Conservation (phyloP, 2,113 vertebrate genomes). For the Castor canadensis region DNA sequence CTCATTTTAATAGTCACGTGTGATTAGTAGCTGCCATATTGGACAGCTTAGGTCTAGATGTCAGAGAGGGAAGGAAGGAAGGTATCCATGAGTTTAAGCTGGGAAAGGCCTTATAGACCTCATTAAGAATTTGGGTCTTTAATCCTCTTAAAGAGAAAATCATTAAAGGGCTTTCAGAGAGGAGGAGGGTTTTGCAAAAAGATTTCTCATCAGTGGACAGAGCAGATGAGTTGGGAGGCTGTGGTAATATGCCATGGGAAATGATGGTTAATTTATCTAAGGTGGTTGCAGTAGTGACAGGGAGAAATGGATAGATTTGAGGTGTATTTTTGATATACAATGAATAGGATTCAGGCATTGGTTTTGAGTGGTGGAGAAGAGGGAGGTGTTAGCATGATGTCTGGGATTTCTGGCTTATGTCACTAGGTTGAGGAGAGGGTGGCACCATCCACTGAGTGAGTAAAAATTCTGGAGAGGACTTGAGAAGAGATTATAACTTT, state of each 20-base stretch:
- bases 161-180: background rate
- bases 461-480: background rate
- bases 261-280: background rate
- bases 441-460: background rate
- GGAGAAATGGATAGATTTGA: background rate
- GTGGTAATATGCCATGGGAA: background rate
- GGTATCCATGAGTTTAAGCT: background rate
- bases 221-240: background rate
- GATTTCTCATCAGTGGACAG: background rate
- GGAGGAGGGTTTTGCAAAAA: constrained; percentile 2
- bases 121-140: background rate
- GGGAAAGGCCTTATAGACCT: background rate
- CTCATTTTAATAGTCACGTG: background rate
- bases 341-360: background rate
- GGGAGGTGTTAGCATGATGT: background rate
- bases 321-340: background rate
- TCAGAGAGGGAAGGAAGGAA: background rate
- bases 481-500: background rate
- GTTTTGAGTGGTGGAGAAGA: background rate
- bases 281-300: background rate
- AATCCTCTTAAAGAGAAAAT: background rate
- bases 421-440: background rate
- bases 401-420: background rate
- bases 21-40: background rate
- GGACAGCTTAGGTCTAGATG: background rate